Evolutionary conservation across 2,113 vertebrate genomes (phyloP).

Genomic region (Gobio gobio): DNA sequence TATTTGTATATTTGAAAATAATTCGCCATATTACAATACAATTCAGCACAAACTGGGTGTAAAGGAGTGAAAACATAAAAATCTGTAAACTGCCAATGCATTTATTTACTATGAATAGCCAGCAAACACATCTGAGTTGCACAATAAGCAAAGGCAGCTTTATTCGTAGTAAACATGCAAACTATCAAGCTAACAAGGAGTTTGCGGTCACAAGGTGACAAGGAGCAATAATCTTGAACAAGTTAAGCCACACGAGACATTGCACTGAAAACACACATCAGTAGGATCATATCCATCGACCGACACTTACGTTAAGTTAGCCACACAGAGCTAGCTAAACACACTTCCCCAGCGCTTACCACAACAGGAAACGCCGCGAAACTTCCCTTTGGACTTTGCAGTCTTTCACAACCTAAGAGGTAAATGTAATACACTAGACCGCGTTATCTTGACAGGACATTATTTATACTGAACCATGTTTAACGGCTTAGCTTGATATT

Average conservation of each 20-base stretch:
- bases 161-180: background rate
- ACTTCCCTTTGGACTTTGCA: background rate
- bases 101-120: background rate
- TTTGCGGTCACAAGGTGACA: background rate
- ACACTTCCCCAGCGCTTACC: background rate
- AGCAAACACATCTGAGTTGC: background rate
- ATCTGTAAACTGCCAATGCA: background rate
- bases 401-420: background rate
- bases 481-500: background rate
- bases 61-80: background rate
- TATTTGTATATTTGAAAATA: background rate
- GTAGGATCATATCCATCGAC: too few species aligned
- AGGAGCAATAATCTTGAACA: background rate
- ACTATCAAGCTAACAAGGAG: background rate
- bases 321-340: background rate
- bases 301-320: conserved; percentile 1
- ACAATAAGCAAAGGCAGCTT: background rate
- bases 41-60: background rate
- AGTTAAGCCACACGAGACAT: background rate
- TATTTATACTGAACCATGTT: background rate
- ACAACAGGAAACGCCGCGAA: background rate
- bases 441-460: background rate
- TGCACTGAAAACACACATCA: background rate
- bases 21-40: background rate
- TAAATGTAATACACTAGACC: background rate